These are phyloP conservation scores for Prostheceraeus crozeri DNA, from an alignment of 2,888 invertebrate species.

Conservation along the genomic window DNA sequence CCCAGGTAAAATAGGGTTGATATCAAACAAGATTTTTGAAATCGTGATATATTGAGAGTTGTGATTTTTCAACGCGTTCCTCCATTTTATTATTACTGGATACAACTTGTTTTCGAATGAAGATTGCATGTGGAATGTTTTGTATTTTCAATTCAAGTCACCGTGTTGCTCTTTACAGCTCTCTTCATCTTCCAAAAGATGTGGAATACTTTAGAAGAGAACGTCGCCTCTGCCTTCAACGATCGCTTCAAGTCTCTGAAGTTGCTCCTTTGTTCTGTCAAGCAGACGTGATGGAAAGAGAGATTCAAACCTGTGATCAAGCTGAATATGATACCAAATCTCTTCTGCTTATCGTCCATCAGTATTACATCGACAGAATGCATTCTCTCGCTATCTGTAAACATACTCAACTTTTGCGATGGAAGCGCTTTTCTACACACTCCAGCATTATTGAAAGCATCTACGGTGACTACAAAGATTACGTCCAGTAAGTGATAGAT, in stretches of 20 bases:
- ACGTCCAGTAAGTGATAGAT: slow-evolving; percentile 47
- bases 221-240: slow-evolving; percentile 47
- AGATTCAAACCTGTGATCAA: slow-evolving; percentile 46
- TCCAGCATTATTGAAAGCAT: slow-evolving; percentile 51
- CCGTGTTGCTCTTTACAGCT: slow-evolving; percentile 47
- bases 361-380: slow-evolving; percentile 52
- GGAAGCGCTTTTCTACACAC: slow-evolving; percentile 55
- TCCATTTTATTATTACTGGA: too few relatives aligned
- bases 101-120: too few relatives aligned
- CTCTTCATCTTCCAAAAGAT: slow-evolving; percentile 53
- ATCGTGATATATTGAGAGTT: too few relatives aligned
- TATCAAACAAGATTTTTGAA: too few relatives aligned
- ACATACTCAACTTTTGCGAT: slow-evolving; percentile 53
- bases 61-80: too few relatives aligned
- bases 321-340: slow-evolving; percentile 49
- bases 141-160: too few relatives aligned
- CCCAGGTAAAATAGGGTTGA: too few relatives aligned
- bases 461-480: slow-evolving; percentile 49
- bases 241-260: slow-evolving; percentile 51
- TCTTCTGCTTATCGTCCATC: slow-evolving; percentile 52
- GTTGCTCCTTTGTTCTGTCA: slow-evolving; percentile 50
- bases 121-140: too few relatives aligned
- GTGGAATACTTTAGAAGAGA: slow-evolving; percentile 48
- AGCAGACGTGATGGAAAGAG: slow-evolving; percentile 51
- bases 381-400: slow-evolving; percentile 52